Evolutionary conservation across 2,797 vertebrate species (phyloP).

Genomic region (Micrastur ruficollis): DNA sequence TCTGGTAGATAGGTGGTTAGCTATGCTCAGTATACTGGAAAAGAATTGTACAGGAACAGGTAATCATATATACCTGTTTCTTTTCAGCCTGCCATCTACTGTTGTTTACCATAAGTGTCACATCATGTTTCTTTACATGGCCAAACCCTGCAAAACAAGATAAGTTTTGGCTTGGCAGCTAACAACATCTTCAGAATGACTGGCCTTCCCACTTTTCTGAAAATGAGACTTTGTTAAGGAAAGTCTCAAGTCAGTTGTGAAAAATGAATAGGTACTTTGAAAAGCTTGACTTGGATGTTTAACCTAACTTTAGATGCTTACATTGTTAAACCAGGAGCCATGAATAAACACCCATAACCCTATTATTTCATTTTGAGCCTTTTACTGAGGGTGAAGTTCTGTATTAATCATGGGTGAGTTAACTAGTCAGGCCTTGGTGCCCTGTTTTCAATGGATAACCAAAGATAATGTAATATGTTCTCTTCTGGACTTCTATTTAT

Average conservation of each 20-base stretch:
- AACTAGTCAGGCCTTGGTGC: neutral
- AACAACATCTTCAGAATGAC: neutral
- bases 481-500: neutral
- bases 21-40: neutral
- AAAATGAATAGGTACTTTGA: neutral
- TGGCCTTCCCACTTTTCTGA: neutral
- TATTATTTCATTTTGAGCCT: neutral
- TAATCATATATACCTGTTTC: neutral
- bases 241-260: neutral
- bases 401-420: neutral
- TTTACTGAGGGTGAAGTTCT: neutral
- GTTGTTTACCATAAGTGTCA: neutral
- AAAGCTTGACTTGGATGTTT: neutral
- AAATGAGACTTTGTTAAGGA: neutral
- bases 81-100: neutral
- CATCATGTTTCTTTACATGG: neutral
- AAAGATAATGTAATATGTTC: neutral
- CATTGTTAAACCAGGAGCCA: neutral
- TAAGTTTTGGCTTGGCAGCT: neutral
- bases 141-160: neutral
- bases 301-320: neutral
- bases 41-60: neutral
- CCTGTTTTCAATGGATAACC: neutral
- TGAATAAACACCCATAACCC: neutral
- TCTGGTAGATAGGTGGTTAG: neutral